phyloP scores from a whole-genome alignment of 2,797 vertebrate species.

The Neosalanx taihuensis region DNA sequence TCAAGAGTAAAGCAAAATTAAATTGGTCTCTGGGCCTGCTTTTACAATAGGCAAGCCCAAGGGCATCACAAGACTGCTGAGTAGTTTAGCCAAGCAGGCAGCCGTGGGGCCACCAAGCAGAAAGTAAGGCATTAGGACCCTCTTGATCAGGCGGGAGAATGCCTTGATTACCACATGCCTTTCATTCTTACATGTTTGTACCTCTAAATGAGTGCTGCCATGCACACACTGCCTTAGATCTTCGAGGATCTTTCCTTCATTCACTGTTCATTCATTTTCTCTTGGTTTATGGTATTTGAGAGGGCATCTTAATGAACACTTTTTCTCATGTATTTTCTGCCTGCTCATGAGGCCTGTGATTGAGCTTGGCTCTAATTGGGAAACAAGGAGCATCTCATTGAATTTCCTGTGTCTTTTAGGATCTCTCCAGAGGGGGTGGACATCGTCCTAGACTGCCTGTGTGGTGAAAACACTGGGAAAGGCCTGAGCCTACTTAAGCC shows the following conservation, averaged over 20 bases:
- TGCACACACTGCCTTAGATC: background rate
- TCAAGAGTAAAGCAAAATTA: conserved; percentile 74
- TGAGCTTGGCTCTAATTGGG: background rate
- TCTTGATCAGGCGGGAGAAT: conserved; percentile 33
- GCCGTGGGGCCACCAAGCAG: conserved; percentile 44
- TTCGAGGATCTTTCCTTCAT: background rate
- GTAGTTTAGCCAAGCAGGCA: conserved; percentile 58
- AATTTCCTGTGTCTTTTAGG: conserved; percentile 65
- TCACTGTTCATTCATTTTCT: background rate
- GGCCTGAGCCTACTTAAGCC: conserved; percentile 92
- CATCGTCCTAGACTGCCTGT: conserved; percentile 93
- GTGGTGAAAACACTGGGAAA: conserved; percentile 97
- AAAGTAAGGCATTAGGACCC: conserved; percentile 44
- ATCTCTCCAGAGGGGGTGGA: conserved; percentile 95
- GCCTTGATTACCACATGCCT: conserved; percentile 47
- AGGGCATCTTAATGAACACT: background rate
- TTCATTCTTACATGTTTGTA: conserved; percentile 46
- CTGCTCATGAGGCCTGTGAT: background rate
- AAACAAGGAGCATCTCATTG: background rate
- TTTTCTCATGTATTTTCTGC: background rate
- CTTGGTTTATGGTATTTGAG: background rate
- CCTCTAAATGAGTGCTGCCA: conserved; percentile 26
- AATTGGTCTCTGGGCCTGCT: conserved; percentile 59
- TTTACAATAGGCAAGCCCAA: conserved; percentile 67
- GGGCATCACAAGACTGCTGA: conserved; percentile 70